Base-by-base conservation (phyloP, 1,140 invertebrate species). In the Anastrepha obliqua region DNA sequence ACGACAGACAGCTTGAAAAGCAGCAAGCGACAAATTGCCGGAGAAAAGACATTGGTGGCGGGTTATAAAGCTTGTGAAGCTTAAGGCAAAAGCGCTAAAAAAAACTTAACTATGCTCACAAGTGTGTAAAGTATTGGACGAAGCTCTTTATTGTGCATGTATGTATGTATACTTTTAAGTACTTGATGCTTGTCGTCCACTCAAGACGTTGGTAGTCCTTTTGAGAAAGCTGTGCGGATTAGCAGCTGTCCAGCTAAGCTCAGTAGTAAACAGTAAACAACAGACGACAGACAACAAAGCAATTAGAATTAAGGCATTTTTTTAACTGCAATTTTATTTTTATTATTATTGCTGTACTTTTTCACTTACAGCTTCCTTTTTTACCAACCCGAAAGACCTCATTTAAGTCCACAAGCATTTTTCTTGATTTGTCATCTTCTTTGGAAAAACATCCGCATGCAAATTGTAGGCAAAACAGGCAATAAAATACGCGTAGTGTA, bases 211-310 rank as follows among this genome's bases (percentile, higher is more conserved):
- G 6, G 6, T 20, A 42, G 29, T 86, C 17, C 74, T 81, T 42
- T 42, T 60, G 58, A 59, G 13, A 42, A 81, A 47, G 39, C 58
- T 29, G 9, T 60, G 29, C 58, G 55, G 55, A 62, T 59, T 86
- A 86, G 58, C 55, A 86, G 55, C 59, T 60, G 85, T 86, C n/a
- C 55, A n/a, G 29, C 55, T 85, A 58, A 55, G 78, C 47, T 29
- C 44, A 55, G 15, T n/a, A 62, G 51, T 62, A 74, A 74, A 62
- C 13, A 55, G 74, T 60, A 60, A 59, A 86, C 85, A 86, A 86
- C 11, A 62, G 58, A 86, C 85, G 60, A 86, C 85, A 86, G 58
- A 86, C 85, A 86, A 86, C 85, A 86, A 62, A 60, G 85, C 85
- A 86, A 86, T 86, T 59, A 86, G 85, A 60, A 42, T 29, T 44